Base-by-base conservation (phyloP, 2,888 invertebrate species). In the Apodemia mormo region DNA sequence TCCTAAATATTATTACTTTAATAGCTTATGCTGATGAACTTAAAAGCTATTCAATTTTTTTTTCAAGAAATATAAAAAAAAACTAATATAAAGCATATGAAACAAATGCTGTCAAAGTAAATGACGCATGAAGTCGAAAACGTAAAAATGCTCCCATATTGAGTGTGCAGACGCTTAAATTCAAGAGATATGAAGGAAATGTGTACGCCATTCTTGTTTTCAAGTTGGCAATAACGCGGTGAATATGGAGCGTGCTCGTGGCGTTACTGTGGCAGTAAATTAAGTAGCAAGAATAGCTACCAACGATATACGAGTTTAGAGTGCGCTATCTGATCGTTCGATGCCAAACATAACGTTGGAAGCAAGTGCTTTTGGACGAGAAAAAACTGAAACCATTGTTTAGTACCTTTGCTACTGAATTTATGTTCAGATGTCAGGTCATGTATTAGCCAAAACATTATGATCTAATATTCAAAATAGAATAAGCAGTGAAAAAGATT, bases 151-250 rank as follows among this genome's bases (percentile, higher is more conserved):
- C 30, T 61, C 1, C 61, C 33, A 61, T 61, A 33, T 61, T 80
- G 86, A 84, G 82, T 84, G 86, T 68, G 84, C 82, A 86, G 85
- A 85, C 84, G 82, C 85, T 88, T 87, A 87, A 86, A 88, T 87
- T 87, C 84, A 84, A 81, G 73, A 90, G 89, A 88, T 88, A 90
- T 87, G 86, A 87, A 86, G 86, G 85, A 91, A 90, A 89, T 89
- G 87, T 89, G 86, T 88, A 84, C 85, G 87, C 85, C 84, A 87
- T 91, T 90, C 88, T 88, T 90, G 88, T 87, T 90, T 92, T 90
- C 89, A 89, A 92, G 91, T 89, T 88, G 90, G 91, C 88, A 91
- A 91, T 92, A 92, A 92, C 89, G 87, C 83, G 84, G 86, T 87
- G 88, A 87, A 88, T 90, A 87, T 86, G 89, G 90, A 88, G 90